Conservation (phyloP, 30 jellyfish, hydroid and myxozoan species). For the Pelagia noctiluca region DNA sequence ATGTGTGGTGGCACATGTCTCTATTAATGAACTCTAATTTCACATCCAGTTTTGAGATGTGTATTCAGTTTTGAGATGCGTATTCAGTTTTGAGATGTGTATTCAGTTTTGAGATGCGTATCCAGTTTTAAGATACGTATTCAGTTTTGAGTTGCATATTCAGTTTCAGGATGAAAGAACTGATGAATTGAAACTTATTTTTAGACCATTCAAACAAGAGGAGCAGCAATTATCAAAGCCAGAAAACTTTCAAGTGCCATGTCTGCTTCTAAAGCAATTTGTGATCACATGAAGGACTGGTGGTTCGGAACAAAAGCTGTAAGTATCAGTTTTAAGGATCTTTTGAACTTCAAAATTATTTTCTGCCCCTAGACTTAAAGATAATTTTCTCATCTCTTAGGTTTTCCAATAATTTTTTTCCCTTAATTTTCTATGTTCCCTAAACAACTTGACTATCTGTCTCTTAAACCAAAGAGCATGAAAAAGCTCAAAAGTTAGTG, state of each 20-base stretch:
- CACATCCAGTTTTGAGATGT: too few species aligned
- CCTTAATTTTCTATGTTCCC: too few species aligned
- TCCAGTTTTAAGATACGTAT: too few species aligned
- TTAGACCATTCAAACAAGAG: conserved; percentile 91
- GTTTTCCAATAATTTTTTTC: neutral
- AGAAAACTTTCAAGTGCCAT: conserved; percentile 99
- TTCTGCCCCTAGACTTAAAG: neutral
- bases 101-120: too few species aligned
- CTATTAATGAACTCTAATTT: too few species aligned
- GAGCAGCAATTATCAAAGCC: conserved; percentile 98
- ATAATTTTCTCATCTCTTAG: neutral
- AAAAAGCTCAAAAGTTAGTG: too few species aligned
- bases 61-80: too few species aligned
- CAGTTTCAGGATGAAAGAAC: neutral
- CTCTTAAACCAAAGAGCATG: too few species aligned
- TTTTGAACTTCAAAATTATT: neutral
- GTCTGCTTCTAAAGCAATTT: conserved; percentile 99
- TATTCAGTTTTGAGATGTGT: too few species aligned
- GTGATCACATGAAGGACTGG: conserved; percentile 98
- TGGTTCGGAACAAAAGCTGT: conserved; percentile 97
- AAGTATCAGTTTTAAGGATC: neutral
- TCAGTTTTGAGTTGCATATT: too few species aligned
- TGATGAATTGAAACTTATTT: neutral
- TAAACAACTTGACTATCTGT: too few species aligned
- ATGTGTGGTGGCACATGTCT: too few species aligned